A percentile compares a stretch with the other conserved stretches of the same genome.
Evolutionary conservation across 2,888 invertebrate genomes (phyloP).

Genomic region (Spisula subtruncata): DNA sequence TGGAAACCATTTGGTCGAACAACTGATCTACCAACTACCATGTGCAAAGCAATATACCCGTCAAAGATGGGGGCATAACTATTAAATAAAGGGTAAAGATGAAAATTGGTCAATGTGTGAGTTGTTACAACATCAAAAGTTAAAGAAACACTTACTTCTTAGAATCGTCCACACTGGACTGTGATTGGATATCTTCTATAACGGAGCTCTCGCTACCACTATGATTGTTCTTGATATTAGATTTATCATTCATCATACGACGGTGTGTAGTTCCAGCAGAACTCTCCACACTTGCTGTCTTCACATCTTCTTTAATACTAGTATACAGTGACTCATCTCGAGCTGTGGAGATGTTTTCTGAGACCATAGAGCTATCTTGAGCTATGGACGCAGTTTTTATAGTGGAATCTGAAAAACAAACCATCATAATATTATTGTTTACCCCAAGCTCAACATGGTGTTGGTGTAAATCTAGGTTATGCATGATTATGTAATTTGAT

Average conservation of each 20-base stretch:
- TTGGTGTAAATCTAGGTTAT: no score
- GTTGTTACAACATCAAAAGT: no score
- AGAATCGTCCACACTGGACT: conserved; percentile 73
- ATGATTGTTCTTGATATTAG: conserved; percentile 66
- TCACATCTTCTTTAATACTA: conserved; percentile 67
- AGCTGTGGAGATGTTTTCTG: conserved; percentile 76
- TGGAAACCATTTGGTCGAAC: no score
- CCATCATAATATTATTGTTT: no score
- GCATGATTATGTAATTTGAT: no score
- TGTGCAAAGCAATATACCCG: no score
- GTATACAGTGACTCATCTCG: conserved; percentile 75
- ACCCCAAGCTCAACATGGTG: neutral
- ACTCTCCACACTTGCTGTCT: conserved; percentile 60
- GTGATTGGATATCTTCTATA: conserved; percentile 78
- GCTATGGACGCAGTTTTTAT: conserved; percentile 65
- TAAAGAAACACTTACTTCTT: conserved; percentile 68
- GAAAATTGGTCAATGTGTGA: no score
- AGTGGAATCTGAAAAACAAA: conserved; percentile 60
- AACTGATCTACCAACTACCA: no score
- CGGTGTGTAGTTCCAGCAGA: conserved; percentile 71
- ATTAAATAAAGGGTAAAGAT: no score
- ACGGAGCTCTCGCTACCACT: conserved; percentile 81
- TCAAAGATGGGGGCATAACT: no score
- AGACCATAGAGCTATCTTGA: conserved; percentile 73
- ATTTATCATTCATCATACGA: conserved; percentile 62